Evolutionary conservation across 2,113 vertebrate species (phyloP).

Genomic region (Gavialis gangeticus): DNA sequence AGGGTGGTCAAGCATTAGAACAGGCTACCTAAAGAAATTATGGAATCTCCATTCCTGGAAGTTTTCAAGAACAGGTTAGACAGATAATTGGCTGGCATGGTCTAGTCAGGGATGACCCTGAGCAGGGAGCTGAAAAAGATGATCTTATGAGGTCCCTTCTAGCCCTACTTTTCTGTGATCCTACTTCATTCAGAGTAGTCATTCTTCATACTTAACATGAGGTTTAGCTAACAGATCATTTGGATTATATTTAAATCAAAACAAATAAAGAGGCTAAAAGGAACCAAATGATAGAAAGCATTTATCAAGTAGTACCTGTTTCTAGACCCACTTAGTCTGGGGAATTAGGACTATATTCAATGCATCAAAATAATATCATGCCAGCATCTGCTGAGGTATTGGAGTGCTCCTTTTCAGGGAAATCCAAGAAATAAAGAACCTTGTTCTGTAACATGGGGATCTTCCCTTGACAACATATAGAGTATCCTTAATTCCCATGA

Average conservation of each 20-base stretch:
- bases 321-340: neutral
- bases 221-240: slow-evolving; percentile 12
- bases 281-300: neutral
- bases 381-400: neutral
- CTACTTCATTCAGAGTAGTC: neutral
- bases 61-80: too few relatives aligned
- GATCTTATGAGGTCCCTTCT: too few relatives aligned
- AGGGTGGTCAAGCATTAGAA: too few relatives aligned
- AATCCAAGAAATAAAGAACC: neutral
- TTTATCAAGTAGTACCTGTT: neutral
- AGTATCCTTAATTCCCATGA: neutral
- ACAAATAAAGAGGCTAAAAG: neutral
- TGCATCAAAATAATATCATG: neutral
- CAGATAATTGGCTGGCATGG: too few relatives aligned
- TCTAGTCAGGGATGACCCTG: too few relatives aligned
- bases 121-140: too few relatives aligned
- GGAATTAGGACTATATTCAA: neutral
- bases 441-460: neutral
- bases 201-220: neutral
- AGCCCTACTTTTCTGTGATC: neutral
- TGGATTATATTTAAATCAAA: slow-evolving; percentile 28
- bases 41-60: too few relatives aligned
- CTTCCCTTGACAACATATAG: neutral
- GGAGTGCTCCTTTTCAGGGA: neutral
- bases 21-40: too few relatives aligned